Conservation (phyloP, 30 jellyfish, hydroid and myxozoan genomes). For the Rhopilema esculentum region DNA sequence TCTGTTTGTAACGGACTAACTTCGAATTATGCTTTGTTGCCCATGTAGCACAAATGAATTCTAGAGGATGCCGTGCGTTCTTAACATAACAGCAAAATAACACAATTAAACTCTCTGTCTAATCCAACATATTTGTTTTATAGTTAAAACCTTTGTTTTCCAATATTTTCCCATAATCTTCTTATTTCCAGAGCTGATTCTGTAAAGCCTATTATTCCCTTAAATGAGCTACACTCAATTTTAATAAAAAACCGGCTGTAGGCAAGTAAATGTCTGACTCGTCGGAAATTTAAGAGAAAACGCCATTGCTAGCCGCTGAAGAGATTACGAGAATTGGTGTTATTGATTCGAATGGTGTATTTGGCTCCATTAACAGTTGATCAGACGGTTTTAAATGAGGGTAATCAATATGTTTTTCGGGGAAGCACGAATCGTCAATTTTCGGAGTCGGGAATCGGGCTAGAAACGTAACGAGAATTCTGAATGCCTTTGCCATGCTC, state of each 20-base stretch:
- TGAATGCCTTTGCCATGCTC: too few relatives aligned
- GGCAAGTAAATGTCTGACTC: not conserved
- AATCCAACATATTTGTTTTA: constrained; percentile 20
- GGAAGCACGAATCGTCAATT: not conserved
- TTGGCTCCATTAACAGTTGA: not conserved
- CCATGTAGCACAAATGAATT: not conserved
- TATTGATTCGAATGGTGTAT: not conserved
- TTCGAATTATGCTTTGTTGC: not conserved
- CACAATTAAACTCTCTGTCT: constrained; percentile 9
- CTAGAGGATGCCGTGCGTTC: not conserved
- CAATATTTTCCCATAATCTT: constrained; percentile 16
- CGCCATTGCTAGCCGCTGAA: not conserved
- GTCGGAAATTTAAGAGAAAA: not conserved
- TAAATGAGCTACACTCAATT: not conserved
- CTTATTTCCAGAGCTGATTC: constrained; percentile 1
- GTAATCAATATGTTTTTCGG: not conserved
- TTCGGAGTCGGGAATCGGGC: too few relatives aligned
- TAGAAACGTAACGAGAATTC: too few relatives aligned
- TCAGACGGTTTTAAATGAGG: not conserved
- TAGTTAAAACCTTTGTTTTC: constrained; percentile 13
- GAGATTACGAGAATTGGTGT: not conserved
- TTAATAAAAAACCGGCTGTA: not conserved
- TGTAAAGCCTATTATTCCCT: not conserved
- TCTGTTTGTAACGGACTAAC: not conserved
- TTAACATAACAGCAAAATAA: constrained; percentile 4